phyloP scores from a whole-genome alignment of 2,797 vertebrate species.

The Botia kubotai region DNA sequence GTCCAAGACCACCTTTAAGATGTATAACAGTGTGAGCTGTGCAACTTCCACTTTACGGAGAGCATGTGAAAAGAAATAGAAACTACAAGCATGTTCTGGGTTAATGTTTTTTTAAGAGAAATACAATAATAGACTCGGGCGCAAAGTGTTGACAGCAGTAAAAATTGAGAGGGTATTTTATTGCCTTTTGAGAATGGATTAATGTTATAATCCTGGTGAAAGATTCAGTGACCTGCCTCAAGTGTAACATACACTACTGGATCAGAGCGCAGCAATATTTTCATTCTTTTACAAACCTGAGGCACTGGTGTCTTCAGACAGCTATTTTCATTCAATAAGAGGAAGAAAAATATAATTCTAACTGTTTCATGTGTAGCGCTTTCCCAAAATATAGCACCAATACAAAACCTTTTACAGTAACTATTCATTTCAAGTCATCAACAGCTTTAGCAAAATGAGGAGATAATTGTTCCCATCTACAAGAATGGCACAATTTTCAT shows the following conservation, averaged over 20 bases:
- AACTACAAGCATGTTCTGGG: conserved; percentile 45
- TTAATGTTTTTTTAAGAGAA: conserved; percentile 32
- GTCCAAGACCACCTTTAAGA: conserved; percentile 90
- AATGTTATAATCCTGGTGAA: conserved; percentile 49
- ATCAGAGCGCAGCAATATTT: conserved; percentile 20
- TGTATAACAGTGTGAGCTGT: conserved; percentile 54
- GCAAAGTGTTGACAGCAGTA: conserved; percentile 48
- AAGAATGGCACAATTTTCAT: neutral
- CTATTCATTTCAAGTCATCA: neutral
- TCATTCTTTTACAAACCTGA: conserved; percentile 20
- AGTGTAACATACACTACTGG: conserved; percentile 35
- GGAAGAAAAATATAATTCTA: conserved; percentile 6
- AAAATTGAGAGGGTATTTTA: conserved; percentile 43
- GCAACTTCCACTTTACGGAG: conserved; percentile 37
- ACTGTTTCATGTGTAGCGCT: neutral
- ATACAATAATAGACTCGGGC: conserved; percentile 46
- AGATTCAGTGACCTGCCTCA: conserved; percentile 41
- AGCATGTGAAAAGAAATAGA: conserved; percentile 33
- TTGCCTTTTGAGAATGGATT: conserved; percentile 47
- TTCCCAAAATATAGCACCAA: neutral
- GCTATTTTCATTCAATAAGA: conserved; percentile 24
- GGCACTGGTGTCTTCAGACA: conserved; percentile 8
- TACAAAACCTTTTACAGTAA: neutral
- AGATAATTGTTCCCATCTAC: neutral
- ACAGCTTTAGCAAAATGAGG: neutral